Base-by-base conservation (phyloP, 2,113 vertebrate genomes). In the Taxidea taxus region DNA sequence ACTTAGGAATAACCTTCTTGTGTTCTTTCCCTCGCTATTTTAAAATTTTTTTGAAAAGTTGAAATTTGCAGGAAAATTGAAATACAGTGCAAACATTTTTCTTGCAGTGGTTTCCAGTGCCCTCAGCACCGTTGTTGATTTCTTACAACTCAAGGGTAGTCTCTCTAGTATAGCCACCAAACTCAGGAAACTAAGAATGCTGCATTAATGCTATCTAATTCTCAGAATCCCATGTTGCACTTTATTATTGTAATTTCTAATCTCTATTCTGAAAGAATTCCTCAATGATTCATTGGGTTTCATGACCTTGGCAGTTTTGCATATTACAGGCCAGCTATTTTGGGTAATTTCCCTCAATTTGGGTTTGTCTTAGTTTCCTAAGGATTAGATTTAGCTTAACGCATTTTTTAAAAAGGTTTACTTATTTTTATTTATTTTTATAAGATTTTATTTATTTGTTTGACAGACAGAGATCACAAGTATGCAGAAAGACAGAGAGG, bases 321-420 rank as follows among this genome's bases (percentile, higher is more conserved):
- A 8, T 75, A 86, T 86, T 74, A 58, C 5, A 34, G 56, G 20
- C 42, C 62, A 93, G 51, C 87, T 89, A 72, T 84, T 96, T 83
- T 90, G 11, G 72, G 75, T 81, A 62, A 62, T 56, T 96, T 60
- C 10, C 7, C 23, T 94, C 34, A 92, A 27, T 42, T 94, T 92
- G 56, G 6, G n/a, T 75, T 96, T 97, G 54, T 95, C 66, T 96
- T 9, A 72, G 34, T 88, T 94, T 80, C 47, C 27, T 78, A 75
- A 90, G 39, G n/a, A 62, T 87, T 92, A 68, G 25, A 88, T 74
- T 84, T 74, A 77, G 44, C 21, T 64, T 72, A 49, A 54, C 56
- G 27, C 11, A 56, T 92, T 95, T 92, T 37, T 68, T 10, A 0
- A 10, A 20, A 68, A 68, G 18, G n/a, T 68, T 68, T n/a, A n/a